These are phyloP conservation scores for Dioctria rufipes DNA, from an alignment of 2,888 invertebrate genomes.

Conservation along the genomic window DNA sequence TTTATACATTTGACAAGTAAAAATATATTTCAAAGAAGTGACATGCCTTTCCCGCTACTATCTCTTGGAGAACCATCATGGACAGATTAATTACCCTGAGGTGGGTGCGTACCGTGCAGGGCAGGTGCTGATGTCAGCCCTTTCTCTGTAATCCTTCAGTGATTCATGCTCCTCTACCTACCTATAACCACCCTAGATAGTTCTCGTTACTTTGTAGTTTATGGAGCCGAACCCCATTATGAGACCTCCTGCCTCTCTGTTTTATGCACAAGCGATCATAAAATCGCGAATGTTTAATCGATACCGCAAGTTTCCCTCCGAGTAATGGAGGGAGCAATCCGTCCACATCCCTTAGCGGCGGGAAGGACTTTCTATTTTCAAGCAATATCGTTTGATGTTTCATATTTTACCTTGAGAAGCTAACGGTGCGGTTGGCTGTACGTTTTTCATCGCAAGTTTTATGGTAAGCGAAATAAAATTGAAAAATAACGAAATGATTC, in stretches of 20 bases:
- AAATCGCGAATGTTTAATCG: slow-evolving; percentile 59
- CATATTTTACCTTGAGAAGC: slow-evolving; percentile 45
- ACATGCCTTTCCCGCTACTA: slow-evolving; percentile 25
- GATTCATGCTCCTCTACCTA: slow-evolving; percentile 34
- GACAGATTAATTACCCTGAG: slow-evolving; percentile 45
- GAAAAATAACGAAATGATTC: slow-evolving; percentile 41
- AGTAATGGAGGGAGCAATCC: neutral
- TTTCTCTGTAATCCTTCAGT: neutral
- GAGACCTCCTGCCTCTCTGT: slow-evolving; percentile 52
- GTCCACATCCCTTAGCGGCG: neutral
- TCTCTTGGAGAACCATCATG: neutral
- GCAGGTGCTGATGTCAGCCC: slow-evolving; percentile 46
- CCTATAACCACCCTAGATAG: slow-evolving; percentile 35
- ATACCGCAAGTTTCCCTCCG: slow-evolving; percentile 42
- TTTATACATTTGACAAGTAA: slow-evolving; percentile 7
- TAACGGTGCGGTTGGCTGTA: slow-evolving; percentile 29
- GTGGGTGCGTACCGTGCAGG: slow-evolving; percentile 47
- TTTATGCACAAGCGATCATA: slow-evolving; percentile 56
- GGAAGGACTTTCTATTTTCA: slow-evolving; percentile 26
- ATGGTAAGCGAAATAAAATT: slow-evolving; percentile 43
- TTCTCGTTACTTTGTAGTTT: slow-evolving; percentile 27
- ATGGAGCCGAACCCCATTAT: slow-evolving; percentile 49
- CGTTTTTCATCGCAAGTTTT: slow-evolving; percentile 16
- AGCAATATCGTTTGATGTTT: slow-evolving; percentile 40
- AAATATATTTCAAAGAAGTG: slow-evolving; percentile 28